Conservation (phyloP, 92 coral and sea anemone species). For the Metridium senile region DNA sequence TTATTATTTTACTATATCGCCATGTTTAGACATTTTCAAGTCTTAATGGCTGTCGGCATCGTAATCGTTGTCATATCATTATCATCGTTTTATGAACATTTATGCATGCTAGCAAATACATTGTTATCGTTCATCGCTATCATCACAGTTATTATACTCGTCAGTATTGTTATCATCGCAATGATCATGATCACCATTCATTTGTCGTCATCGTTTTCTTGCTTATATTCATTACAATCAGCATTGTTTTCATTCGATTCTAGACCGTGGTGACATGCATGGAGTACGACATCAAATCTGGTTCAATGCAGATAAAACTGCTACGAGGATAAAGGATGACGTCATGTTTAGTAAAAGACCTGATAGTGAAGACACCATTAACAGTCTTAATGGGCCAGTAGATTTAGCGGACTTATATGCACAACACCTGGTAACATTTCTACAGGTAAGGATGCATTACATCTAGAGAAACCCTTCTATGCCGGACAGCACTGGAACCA, state of each 20-base stretch:
- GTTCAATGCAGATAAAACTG: conserved; percentile 14
- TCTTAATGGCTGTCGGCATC: too few species aligned
- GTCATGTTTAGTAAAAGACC: conserved; percentile 20
- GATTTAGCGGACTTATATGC: conserved; percentile 27
- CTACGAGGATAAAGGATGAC: conserved; percentile 14
- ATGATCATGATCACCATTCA: neutral
- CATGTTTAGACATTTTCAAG: too few species aligned
- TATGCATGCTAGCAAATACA: too few species aligned
- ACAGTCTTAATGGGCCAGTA: conserved; percentile 12
- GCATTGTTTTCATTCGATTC: neutral
- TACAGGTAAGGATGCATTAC: conserved; percentile 48
- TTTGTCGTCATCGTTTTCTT: neutral
- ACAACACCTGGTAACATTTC: conserved; percentile 32
- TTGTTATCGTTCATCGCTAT: too few species aligned
- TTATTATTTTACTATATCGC: too few species aligned
- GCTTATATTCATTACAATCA: neutral
- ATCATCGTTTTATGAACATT: too few species aligned
- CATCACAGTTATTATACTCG: neutral
- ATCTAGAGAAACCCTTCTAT: too few species aligned
- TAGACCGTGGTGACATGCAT: neutral
- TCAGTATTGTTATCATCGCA: neutral
- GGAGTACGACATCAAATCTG: conserved; percentile 40
- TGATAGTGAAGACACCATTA: conserved; percentile 11
- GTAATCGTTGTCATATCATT: too few species aligned
- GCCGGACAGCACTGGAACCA: too few species aligned